phyloP scores from a whole-genome alignment of 2,797 vertebrate species.

The Furcifer pardalis region DNA sequence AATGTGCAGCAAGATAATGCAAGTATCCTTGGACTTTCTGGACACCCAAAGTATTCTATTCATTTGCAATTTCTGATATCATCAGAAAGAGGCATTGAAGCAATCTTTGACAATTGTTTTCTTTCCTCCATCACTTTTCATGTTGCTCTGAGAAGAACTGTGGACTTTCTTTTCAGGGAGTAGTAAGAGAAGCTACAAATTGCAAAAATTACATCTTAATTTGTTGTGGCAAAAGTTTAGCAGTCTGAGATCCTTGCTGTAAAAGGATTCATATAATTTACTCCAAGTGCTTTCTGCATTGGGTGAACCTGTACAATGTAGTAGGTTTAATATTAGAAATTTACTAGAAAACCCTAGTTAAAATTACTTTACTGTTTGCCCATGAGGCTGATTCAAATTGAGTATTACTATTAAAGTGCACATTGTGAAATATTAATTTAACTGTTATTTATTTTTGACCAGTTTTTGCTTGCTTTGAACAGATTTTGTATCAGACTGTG shows the following conservation, averaged over 20 bases:
- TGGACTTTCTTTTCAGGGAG: no score
- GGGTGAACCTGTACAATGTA: not conserved
- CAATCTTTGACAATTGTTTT: not conserved
- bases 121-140: not conserved
- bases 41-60: not conserved
- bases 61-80: not conserved
- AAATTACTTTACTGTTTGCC: not conserved
- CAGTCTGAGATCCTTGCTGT: not conserved
- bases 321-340: not conserved
- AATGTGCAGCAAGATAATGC: slow-evolving; percentile 83
- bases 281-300: not conserved
- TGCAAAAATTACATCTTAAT: not conserved
- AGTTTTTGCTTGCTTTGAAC: slow-evolving; percentile 19
- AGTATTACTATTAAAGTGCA: not conserved
- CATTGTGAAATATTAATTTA: not conserved
- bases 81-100: not conserved
- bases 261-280: not conserved
- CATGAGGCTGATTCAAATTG: not conserved
- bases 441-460: not conserved
- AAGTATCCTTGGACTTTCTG: slow-evolving; percentile 52
- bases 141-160: not conserved
- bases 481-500: slow-evolving; percentile 96
- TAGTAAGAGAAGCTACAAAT: not conserved
- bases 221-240: not conserved
- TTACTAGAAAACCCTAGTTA: not conserved